phyloP scores from a whole-genome alignment of 2,888 invertebrate species.

The Trichogramma dendrolimi region DNA sequence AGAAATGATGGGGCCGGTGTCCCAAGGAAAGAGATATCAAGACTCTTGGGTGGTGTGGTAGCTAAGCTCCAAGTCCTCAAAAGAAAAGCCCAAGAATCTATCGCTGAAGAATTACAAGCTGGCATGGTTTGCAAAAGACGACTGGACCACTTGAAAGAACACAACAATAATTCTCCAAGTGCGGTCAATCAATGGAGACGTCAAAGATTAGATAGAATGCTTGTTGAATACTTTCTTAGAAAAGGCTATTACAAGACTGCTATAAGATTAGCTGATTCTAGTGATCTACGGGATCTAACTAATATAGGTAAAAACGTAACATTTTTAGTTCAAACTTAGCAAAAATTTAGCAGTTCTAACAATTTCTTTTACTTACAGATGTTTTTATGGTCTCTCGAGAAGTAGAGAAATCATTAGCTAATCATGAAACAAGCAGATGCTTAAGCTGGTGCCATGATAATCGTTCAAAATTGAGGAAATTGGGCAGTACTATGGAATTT shows the following conservation, averaged over 20 bases:
- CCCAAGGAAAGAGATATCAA: conserved; percentile 69
- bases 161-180: conserved; percentile 56
- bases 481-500: conserved; percentile 93
- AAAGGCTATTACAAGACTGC: conserved; percentile 96
- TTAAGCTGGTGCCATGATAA: conserved; percentile 96
- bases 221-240: conserved; percentile 92
- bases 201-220: conserved; percentile 87
- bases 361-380: conserved; percentile 56
- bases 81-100: conserved; percentile 90
- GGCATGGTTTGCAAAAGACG: conserved; percentile 88
- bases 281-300: conserved; percentile 79
- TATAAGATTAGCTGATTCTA: conserved; percentile 76
- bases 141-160: conserved; percentile 85
- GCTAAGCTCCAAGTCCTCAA: conserved; percentile 86
- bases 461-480: conserved; percentile 87
- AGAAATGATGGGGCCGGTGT: conserved; percentile 55
- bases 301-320: conserved; percentile 68
- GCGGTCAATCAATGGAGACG: conserved; percentile 76
- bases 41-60: conserved; percentile 81
- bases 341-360: conserved; percentile 7
- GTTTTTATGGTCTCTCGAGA: conserved; percentile 78
- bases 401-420: conserved; percentile 79
- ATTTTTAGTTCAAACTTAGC: neutral
- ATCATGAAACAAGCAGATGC: conserved; percentile 81
- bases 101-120: conserved; percentile 85